phyloP scores from a whole-genome alignment of 2,797 vertebrate species.

The Naso thynnoides region DNA sequence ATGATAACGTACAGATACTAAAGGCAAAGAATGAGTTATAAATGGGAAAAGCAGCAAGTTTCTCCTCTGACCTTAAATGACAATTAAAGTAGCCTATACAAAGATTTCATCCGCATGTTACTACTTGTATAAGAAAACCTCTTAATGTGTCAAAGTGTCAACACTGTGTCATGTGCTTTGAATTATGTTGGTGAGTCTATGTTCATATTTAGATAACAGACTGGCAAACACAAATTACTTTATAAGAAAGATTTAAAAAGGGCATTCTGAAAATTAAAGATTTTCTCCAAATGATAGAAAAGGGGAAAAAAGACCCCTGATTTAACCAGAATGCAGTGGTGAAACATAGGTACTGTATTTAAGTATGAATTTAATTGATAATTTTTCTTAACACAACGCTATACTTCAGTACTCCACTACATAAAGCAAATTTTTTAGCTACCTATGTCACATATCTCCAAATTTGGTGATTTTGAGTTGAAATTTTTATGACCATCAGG shows the following conservation, averaged over 20 bases:
- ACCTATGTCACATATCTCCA: too few relatives aligned
- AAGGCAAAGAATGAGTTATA: too few relatives aligned
- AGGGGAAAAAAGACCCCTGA: not conserved
- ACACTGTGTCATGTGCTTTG: too few relatives aligned
- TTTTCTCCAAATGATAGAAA: not conserved
- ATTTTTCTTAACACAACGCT: too few relatives aligned
- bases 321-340: not conserved
- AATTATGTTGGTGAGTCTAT: too few relatives aligned
- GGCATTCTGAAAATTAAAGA: not conserved
- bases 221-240: not conserved
- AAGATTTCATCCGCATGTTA: not conserved
- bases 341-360: not conserved
- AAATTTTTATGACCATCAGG: too few relatives aligned
- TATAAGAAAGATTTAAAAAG: not conserved
- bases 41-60: not conserved
- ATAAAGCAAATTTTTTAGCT: too few relatives aligned
- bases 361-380: not conserved
- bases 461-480: too few relatives aligned
- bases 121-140: not conserved
- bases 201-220: too few relatives aligned
- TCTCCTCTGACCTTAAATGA: not conserved
- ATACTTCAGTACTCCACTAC: not conserved
- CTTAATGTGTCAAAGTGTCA: too few relatives aligned
- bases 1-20: too few relatives aligned
- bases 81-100: not conserved